Percentiles rank a stretch among this genome's conserved stretches.
Evolutionary conservation across 2,888 invertebrate species (phyloP).

Genomic region (Caenorhabditis virilis): DNA sequence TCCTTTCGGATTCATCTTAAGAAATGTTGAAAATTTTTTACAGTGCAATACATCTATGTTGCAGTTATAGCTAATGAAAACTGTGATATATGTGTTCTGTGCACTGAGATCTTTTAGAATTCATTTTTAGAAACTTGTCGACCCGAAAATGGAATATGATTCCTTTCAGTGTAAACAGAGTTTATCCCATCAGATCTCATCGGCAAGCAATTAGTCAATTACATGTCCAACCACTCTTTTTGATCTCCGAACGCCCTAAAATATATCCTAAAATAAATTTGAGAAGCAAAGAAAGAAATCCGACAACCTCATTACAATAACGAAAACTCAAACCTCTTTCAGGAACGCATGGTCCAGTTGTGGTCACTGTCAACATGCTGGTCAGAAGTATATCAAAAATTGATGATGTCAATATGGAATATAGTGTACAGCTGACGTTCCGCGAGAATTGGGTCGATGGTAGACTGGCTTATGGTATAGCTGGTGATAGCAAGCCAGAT

Average conservation of each 20-base stretch:
- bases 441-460: constrained; percentile 96
- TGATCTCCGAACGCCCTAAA: no score
- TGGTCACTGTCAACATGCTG: constrained; percentile 67
- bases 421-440: constrained; percentile 91
- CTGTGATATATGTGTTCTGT: no score
- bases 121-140: background rate
- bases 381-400: constrained; percentile 67
- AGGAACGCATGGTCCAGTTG: constrained; percentile 63
- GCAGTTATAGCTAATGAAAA: no score
- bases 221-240: no score
- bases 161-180: no score
- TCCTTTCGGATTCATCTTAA: no score
- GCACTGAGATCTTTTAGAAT: background rate
- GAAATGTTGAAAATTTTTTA: no score
- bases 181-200: no score
- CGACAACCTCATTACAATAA: background rate
- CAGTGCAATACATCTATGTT: no score
- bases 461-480: constrained; percentile 71
- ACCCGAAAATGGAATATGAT: background rate
- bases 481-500: constrained; percentile 47
- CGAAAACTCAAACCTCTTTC: background rate
- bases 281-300: background rate
- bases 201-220: no score
- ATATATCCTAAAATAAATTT: background rate
- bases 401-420: constrained; percentile 68